Evolutionary conservation across 2,888 invertebrate genomes (phyloP).

Genomic region (Slavum lentiscoides): DNA sequence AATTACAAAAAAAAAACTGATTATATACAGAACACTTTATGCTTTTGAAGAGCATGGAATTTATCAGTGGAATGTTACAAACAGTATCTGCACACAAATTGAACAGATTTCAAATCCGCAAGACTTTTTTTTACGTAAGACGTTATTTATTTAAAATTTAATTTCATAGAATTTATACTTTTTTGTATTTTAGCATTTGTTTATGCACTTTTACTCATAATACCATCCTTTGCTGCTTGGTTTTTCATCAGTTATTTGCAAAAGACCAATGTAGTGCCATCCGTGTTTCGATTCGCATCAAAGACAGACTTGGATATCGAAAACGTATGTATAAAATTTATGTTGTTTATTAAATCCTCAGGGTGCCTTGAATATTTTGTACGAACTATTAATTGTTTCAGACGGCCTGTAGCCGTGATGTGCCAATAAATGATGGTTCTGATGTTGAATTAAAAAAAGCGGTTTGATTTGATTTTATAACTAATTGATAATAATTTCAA

Average conservation of each 20-base stretch:
- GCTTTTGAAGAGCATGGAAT: slow-evolving; percentile 60
- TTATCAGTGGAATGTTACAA: slow-evolving; percentile 60
- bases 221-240: slow-evolving; percentile 47
- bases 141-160: neutral
- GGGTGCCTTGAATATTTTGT: slow-evolving; percentile 14
- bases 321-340: slow-evolving; percentile 20
- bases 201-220: slow-evolving; percentile 46
- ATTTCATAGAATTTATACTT: neutral
- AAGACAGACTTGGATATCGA: slow-evolving; percentile 50
- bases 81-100: slow-evolving; percentile 58
- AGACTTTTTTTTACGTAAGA: slow-evolving; percentile 60
- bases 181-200: slow-evolving; percentile 40
- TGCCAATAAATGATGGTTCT: slow-evolving; percentile 39
- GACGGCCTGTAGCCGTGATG: slow-evolving; percentile 34
- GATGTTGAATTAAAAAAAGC: slow-evolving; percentile 41
- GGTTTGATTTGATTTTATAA: slow-evolving; percentile 21
- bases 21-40: slow-evolving; percentile 57
- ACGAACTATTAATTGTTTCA: slow-evolving; percentile 31
- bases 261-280: slow-evolving; percentile 46
- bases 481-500: neutral
- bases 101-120: slow-evolving; percentile 58
- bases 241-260: slow-evolving; percentile 47
- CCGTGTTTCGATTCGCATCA: slow-evolving; percentile 46
- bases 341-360: slow-evolving; percentile 5
- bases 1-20: neutral